Base-by-base conservation (phyloP, 2,797 vertebrate genomes). In the Phalanger gymnotis region DNA sequence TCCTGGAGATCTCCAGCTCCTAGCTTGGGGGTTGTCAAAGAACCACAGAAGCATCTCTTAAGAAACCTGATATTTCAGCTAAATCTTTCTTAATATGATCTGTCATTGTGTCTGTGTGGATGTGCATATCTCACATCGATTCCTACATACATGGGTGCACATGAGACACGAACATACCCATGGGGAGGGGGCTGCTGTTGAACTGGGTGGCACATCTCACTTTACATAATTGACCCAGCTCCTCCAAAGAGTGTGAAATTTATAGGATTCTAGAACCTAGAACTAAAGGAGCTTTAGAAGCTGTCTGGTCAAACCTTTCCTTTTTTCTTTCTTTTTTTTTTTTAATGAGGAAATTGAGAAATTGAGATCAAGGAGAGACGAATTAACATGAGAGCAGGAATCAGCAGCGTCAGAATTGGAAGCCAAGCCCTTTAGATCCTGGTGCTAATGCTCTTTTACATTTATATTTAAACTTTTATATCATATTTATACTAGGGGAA, bases 1-100 rank as follows among this genome's bases (percentile, higher is more conserved):
- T 92, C 54, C 55, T 58, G 31, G 47, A 95, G 30, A 58, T 95
- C 91, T 92, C 92, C 0, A 9, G 93, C 57, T 97, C 55, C 47
- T 94, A 91, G 66, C 92, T 95, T 47, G 91, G 52, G 53, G 56
- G 87, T 92, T 95, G 96, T 94, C 66, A 96, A 58, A 81, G 55
- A 96, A 92, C 90, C 47, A 58, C n/a, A 54, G 93, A 96, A 52
- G 34, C 54, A 7, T 96, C 95, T 94, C 81, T 95, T 96, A 66
- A 94, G 96, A 96, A 96, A 96, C 93, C 54, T 92, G 93, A 54
- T 93, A 95, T 97, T 98, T 98, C 92, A 93, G 89, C 91, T 97
- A 87, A 31, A 40, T 96, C 53, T 97, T 95, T 81, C 81, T 34
- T 53, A 92, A 93, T 47, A 55, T 93, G 87, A 96, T 40, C 93